Conservation (phyloP, 2,797 vertebrate genomes). For the Eurystomus glaucurus region DNA sequence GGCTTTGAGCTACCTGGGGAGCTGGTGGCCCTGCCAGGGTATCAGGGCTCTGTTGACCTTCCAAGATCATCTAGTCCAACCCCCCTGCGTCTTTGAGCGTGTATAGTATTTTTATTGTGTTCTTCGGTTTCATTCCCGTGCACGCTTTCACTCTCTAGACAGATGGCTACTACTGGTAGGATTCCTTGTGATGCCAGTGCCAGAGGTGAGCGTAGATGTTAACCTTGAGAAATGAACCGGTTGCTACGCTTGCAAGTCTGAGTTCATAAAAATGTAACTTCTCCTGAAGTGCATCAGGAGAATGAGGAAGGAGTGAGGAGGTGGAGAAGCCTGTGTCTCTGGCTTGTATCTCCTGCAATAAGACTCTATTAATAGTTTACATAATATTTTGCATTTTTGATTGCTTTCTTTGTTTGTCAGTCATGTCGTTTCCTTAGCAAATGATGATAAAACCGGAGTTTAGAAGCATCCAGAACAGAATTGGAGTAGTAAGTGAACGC, state of each 20-base stretch:
- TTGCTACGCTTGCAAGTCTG: neutral
- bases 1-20: neutral
- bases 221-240: neutral
- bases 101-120: neutral
- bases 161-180: neutral
- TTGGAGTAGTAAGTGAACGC: neutral
- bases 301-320: neutral
- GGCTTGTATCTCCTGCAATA: neutral
- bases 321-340: neutral
- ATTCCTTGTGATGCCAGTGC: neutral
- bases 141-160: neutral
- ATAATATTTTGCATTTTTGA: neutral
- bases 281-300: neutral
- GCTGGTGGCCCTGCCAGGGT: neutral
- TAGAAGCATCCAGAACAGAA: neutral
- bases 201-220: accelerated
- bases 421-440: neutral
- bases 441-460: neutral
- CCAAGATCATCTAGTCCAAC: too few relatives aligned
- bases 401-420: neutral
- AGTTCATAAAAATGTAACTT: neutral
- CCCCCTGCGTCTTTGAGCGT: neutral
- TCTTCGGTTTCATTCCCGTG: neutral
- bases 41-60: neutral
- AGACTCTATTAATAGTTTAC: neutral